phyloP scores from a whole-genome alignment of 2,797 vertebrate genomes.

The Gobio occitaniae region DNA sequence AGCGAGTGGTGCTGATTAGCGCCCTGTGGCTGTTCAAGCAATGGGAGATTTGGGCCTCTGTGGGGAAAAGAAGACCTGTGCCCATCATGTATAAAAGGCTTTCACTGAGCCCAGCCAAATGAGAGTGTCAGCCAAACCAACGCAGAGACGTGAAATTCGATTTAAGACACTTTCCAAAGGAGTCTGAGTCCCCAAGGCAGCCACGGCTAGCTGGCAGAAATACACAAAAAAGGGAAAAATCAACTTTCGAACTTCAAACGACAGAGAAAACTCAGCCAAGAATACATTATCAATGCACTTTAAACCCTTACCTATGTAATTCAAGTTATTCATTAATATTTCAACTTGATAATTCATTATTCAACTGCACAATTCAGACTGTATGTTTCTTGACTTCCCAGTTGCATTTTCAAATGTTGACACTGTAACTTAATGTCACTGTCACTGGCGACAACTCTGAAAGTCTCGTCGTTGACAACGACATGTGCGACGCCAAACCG shows the following conservation, averaged over 20 bases:
- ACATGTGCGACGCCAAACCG: not conserved
- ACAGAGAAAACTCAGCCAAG: constrained; percentile 9
- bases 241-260: constrained; percentile 31
- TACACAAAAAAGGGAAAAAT: constrained; percentile 35
- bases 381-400: not conserved
- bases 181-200: constrained; percentile 39
- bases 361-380: constrained; percentile 25
- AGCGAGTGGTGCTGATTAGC: constrained; percentile 23
- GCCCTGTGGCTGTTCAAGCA: constrained; percentile 20
- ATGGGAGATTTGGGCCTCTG: constrained; percentile 12
- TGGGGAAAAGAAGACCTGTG: constrained; percentile 13
- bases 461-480: not conserved
- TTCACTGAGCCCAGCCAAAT: constrained; percentile 48
- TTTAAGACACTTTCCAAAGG: constrained; percentile 52
- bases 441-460: constrained; percentile 16
- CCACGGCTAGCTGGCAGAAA: constrained; percentile 31
- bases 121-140: constrained; percentile 49
- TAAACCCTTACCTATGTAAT: constrained; percentile 33
- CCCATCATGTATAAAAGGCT: constrained; percentile 33
- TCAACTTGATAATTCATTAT: constrained; percentile 2
- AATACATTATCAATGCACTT: constrained; percentile 31
- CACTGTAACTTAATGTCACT: constrained; percentile 15
- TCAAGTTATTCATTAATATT: constrained; percentile 23
- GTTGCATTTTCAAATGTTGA: constrained; percentile 13
- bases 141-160: constrained; percentile 55